A percentile compares a stretch with the other conserved stretches of the same genome.
phyloP scores from a whole-genome alignment of 35 echinoderm and acorn worm species.

The Ophioderma brevispina region DNA sequence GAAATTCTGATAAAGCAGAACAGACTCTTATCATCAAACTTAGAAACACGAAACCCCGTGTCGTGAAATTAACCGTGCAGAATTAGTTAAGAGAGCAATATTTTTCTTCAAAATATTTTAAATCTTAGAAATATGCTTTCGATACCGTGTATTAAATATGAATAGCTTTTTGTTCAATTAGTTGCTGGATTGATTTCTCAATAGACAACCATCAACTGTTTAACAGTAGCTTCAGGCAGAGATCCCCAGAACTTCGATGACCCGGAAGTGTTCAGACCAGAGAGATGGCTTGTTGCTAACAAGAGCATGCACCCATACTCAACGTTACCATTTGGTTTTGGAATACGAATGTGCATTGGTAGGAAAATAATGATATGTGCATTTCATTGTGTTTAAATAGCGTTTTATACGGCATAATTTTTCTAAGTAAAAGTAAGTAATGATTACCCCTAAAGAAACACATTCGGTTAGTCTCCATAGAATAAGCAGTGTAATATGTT shows the following conservation, averaged over 20 bases:
- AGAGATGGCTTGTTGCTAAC: background rate
- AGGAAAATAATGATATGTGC: background rate
- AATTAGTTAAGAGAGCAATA: too few relatives aligned
- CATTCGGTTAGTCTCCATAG: background rate
- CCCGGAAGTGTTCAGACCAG: background rate
- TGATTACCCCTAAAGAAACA: background rate
- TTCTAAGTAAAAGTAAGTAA: background rate
- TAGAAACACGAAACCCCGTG: too few relatives aligned
- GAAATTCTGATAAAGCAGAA: too few relatives aligned
- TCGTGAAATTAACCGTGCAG: too few relatives aligned
- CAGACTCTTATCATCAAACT: too few relatives aligned
- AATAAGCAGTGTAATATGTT: background rate
- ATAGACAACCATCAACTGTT: background rate
- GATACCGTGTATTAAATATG: too few relatives aligned
- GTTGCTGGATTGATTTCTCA: too few relatives aligned
- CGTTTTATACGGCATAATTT: background rate
- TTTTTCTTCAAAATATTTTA: too few relatives aligned
- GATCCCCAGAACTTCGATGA: background rate
- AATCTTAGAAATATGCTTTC: too few relatives aligned
- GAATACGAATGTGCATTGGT: background rate
- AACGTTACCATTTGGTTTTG: background rate
- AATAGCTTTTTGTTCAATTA: too few relatives aligned
- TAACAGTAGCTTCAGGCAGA: background rate
- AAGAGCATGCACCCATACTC: background rate
- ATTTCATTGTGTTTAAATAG: too few relatives aligned